phyloP scores from a whole-genome alignment of 1,140 invertebrate genomes.

The Aphidius gifuensis region DNA sequence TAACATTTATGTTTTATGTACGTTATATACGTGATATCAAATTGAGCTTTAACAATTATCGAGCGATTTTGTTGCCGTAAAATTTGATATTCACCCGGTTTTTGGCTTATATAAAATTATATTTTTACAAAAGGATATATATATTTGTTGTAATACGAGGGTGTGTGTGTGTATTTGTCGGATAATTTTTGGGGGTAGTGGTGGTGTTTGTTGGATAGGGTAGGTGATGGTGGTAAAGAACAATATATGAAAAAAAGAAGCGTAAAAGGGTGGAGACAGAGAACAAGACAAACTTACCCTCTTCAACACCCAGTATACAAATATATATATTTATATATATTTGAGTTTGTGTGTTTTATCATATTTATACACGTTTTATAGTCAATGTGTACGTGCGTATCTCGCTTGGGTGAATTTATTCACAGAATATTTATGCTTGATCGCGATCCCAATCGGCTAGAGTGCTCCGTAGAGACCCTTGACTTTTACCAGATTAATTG shows the following conservation, averaged over 20 bases:
- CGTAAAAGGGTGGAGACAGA: neutral
- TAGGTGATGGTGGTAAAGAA: too few relatives aligned
- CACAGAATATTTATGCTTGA: slow-evolving; percentile 23
- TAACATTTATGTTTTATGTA: too few relatives aligned
- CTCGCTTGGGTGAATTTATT: neutral
- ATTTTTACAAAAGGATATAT: too few relatives aligned
- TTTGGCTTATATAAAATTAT: neutral
- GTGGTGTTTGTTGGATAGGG: too few relatives aligned
- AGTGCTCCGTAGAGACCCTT: slow-evolving; percentile 23
- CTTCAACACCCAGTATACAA: too few relatives aligned
- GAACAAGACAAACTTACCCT: neutral
- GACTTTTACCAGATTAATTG: slow-evolving; percentile 3
- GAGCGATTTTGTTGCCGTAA: slow-evolving; percentile 53
- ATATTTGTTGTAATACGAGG: too few relatives aligned
- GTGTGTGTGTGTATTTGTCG: too few relatives aligned
- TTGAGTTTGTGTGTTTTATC: neutral
- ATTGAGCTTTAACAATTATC: slow-evolving; percentile 49
- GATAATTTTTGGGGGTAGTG: too few relatives aligned
- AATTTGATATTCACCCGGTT: slow-evolving; percentile 47
- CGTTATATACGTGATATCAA: too few relatives aligned
- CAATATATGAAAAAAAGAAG: too few relatives aligned
- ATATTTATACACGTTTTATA: neutral
- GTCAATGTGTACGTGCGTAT: neutral
- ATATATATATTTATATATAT: too few relatives aligned
- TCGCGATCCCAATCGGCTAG: slow-evolving; percentile 23